A percentile compares a stretch with the other conserved stretches of the same genome.
These are phyloP conservation scores for Myotis vivesi DNA, from an alignment of 2,797 vertebrate species.

Conservation along the genomic window DNA sequence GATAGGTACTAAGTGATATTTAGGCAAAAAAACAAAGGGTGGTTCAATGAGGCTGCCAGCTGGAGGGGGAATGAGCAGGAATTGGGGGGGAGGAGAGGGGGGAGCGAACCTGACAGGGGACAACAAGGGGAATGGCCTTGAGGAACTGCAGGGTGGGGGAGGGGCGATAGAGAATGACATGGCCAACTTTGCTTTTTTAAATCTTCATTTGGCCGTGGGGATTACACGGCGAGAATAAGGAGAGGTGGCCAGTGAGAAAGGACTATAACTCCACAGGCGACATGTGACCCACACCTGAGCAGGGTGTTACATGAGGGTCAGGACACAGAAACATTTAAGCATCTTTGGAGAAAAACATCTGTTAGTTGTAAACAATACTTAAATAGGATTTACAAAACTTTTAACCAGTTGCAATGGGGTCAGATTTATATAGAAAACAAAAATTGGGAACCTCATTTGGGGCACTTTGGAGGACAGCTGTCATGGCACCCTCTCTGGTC, in stretches of 20 bases:
- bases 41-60: neutral
- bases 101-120: neutral
- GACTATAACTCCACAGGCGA: neutral
- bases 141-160: neutral
- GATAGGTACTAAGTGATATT: neutral
- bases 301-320: neutral
- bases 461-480: neutral
- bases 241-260: neutral
- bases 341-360: neutral
- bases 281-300: neutral
- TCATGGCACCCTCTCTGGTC: too few relatives aligned
- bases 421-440: constrained; percentile 8
- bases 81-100: too few relatives aligned
- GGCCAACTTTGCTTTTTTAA: neutral
- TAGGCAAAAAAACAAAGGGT: neutral
- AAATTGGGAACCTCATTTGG: neutral
- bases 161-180: neutral
- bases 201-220: neutral
- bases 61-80: neutral
- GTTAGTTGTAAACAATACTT: neutral
- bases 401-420: neutral
- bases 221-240: neutral
- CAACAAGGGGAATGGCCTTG: neutral
- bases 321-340: neutral
- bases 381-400: neutral